Percentiles rank a stretch among this genome's conserved stretches.
These are phyloP conservation scores for Heliconius congener DNA, from an alignment of 1,140 invertebrate species.

Conservation along the genomic window DNA sequence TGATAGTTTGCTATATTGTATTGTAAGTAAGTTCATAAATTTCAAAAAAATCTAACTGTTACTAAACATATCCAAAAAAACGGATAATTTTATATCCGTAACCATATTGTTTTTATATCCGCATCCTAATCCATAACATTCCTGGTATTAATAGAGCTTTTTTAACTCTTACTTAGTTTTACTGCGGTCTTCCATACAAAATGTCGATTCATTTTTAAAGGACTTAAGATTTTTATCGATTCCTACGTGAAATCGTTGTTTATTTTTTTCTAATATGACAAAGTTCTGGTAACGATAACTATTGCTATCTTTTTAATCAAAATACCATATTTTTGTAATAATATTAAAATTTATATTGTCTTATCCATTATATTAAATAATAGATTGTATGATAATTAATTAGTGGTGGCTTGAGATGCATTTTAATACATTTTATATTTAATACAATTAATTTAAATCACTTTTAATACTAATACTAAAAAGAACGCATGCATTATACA, in stretches of 20 bases:
- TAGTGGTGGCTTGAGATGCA: not conserved
- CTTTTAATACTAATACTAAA: too few species aligned
- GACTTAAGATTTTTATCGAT: not conserved
- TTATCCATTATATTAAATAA: not conserved
- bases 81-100: too few species aligned
- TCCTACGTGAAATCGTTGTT: not conserved
- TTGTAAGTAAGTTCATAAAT: too few species aligned
- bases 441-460: too few species aligned
- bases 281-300: not conserved
- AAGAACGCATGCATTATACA: too few species aligned
- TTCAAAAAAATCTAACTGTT: too few species aligned
- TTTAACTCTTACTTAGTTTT: conserved; percentile 1
- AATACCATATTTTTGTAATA: conserved; percentile 30
- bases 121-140: too few species aligned
- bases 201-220: not conserved
- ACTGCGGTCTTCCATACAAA: conserved; percentile 18
- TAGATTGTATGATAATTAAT: not conserved
- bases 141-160: not conserved
- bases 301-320: not conserved
- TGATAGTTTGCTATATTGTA: too few species aligned
- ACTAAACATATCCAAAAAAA: too few species aligned
- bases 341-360: conserved; percentile 16
- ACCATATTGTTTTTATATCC: too few species aligned
- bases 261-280: not conserved
- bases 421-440: not conserved